Conservation (phyloP, 2,797 vertebrate genomes). For the Serranus cabrilla region DNA sequence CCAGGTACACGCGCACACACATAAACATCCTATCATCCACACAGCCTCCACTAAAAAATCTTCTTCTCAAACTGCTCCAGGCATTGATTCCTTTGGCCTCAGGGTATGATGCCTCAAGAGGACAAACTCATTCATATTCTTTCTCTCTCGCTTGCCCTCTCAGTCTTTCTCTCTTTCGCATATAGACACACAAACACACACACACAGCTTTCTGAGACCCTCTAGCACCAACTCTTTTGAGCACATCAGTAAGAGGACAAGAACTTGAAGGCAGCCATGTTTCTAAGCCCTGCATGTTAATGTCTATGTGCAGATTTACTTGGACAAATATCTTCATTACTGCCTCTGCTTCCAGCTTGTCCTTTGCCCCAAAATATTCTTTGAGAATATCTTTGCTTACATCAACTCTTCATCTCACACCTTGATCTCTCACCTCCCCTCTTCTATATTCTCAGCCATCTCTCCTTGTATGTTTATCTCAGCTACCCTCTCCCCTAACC, state of each 20-base stretch:
- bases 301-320: neutral
- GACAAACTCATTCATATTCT: slow-evolving; percentile 40
- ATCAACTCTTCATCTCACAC: slow-evolving; percentile 12
- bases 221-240: slow-evolving; percentile 11
- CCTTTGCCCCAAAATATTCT: slow-evolving; percentile 3
- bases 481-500: neutral
- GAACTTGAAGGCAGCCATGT: slow-evolving; percentile 29
- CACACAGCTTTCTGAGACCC: slow-evolving; percentile 12
- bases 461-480: neutral
- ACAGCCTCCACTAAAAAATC: slow-evolving; percentile 35
- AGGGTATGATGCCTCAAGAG: slow-evolving; percentile 57
- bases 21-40: slow-evolving; percentile 19
- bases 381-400: slow-evolving; percentile 9
- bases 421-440: neutral
- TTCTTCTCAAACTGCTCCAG: slow-evolving; percentile 59
- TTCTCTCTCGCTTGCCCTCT: slow-evolving; percentile 26
- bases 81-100: slow-evolving; percentile 66
- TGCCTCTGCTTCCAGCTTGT: slow-evolving; percentile 6
- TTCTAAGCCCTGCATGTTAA: slow-evolving; percentile 19
- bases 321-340: slow-evolving; percentile 12
- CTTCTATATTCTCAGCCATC: slow-evolving; percentile 3
- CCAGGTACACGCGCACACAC: neutral
- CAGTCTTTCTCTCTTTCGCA: neutral
- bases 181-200: slow-evolving; percentile 12
- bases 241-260: slow-evolving; percentile 19